Conservation (phyloP, 2,888 invertebrate species). For the Drosophila austrosaltans region DNA sequence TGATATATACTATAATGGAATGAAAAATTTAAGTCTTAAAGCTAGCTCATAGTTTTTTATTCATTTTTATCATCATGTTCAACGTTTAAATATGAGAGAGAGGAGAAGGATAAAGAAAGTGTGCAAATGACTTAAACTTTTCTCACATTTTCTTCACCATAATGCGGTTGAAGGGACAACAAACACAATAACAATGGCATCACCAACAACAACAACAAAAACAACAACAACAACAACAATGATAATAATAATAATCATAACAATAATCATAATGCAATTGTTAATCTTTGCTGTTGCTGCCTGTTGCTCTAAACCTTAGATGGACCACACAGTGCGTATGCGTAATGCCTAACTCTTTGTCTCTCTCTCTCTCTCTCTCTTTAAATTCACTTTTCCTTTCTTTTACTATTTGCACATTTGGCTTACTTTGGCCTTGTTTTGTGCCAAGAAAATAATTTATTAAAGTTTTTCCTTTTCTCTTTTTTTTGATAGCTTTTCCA, state of each 20-base stretch:
- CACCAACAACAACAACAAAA: neutral
- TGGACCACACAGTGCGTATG: constrained; percentile 39
- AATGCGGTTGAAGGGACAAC: constrained; percentile 32
- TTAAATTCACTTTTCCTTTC: constrained; percentile 1
- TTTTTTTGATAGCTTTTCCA: neutral
- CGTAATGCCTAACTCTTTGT: constrained; percentile 30
- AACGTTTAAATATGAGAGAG: too few species aligned
- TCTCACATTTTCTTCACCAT: constrained; percentile 27
- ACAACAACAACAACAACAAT: neutral
- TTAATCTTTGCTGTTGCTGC: constrained; percentile 27
- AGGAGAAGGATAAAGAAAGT: too few species aligned
- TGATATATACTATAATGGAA: too few species aligned
- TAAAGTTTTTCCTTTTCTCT: constrained; percentile 37
- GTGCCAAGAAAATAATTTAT: constrained; percentile 43
- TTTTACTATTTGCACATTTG: neutral
- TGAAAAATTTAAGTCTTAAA: too few species aligned
- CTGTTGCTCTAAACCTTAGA: constrained; percentile 17
- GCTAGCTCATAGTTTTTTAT: too few species aligned
- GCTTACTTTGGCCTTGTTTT: constrained; percentile 27
- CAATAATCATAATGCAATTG: constrained; percentile 35
- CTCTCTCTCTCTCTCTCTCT: neutral
- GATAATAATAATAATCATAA: neutral
- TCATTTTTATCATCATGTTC: too few species aligned
- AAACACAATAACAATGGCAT: neutral
- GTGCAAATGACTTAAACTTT: too few species aligned